Evolutionary conservation across 2,888 invertebrate species (phyloP), one percentile per base, ranked within the genome.

Genomic region (Tipula lateralis): DNA sequence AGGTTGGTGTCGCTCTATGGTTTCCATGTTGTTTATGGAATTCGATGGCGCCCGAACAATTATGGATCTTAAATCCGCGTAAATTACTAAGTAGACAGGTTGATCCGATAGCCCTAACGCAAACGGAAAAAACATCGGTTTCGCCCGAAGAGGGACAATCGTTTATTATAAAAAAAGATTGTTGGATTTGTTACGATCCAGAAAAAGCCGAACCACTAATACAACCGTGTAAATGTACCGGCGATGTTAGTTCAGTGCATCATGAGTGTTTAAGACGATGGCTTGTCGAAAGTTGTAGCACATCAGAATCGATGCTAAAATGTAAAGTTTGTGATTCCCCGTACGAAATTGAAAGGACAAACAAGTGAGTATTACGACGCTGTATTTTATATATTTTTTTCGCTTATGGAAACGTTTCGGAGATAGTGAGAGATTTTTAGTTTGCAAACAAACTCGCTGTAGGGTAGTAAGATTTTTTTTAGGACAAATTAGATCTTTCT

Each of bases 21-120:
- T 98, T 97, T 91, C 97, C 97, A 36, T 97, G 97, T 90, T 97
- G 97, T 84, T 92, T 98, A 87, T 98, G 98, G 98, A 98, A 98
- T 91, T 97, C 96, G 87, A 96, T 97, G 93, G 95, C 96, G 89
- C 97, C 97, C 84, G 96, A 97, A 89, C 94, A 96, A 90, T 91
- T 98, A 86, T 98, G 97, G 98, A 95, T 97, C 87, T 91, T 98
- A 87, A 98, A 98, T 92, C 97, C 97, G 50, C 94, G 96, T 87
- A 95, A 96, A 88, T 92, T 98, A 88, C 92, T 98, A 84, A 94
- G 95, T 85, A 91, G 92, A 86, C 92, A 93, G 90, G 92, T 92
- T 88, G 93, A 93, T 87, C 90, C 91, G 7, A 89, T 91, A 84
- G 90, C 92, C 12, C 89, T 89, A 4, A 88, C 89, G 36, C 88